These are phyloP conservation scores for Gymnosoma rotundatum DNA, from an alignment of 2,888 invertebrate species.

Conservation along the genomic window DNA sequence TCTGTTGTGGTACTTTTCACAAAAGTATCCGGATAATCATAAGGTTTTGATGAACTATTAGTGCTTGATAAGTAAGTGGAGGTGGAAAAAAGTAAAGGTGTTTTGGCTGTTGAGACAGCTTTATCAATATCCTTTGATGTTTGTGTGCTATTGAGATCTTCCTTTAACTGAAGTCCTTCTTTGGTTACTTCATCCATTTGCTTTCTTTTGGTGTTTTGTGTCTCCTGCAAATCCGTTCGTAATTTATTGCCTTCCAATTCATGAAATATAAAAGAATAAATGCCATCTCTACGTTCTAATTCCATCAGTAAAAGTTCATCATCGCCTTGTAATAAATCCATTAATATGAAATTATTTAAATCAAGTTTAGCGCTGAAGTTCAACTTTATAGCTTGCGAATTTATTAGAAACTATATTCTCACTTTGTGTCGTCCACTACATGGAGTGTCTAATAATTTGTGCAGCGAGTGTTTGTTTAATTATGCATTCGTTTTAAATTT, in stretches of 20 bases:
- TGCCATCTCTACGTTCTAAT: conserved; percentile 72
- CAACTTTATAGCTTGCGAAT: conserved; percentile 39
- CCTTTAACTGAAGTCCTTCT: not conserved
- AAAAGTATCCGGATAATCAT: not conserved
- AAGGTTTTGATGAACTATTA: not conserved
- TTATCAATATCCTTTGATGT: not conserved
- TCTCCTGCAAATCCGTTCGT: not conserved
- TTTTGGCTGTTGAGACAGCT: not conserved
- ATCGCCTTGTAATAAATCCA: conserved; percentile 38
- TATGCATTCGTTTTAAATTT: not conserved
- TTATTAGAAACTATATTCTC: conserved; percentile 17
- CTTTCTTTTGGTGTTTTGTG: not conserved
- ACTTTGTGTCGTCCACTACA: not conserved
- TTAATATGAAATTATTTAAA: not conserved
- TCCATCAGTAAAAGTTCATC: conserved; percentile 72
- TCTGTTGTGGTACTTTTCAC: not conserved
- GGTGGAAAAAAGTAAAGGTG: not conserved
- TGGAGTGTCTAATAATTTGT: not conserved
- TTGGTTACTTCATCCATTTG: not conserved
- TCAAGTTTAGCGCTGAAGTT: not conserved
- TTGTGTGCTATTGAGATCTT: not conserved
- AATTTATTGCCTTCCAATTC: conserved; percentile 66
- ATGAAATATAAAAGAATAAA: conserved; percentile 73
- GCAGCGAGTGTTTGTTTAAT: conserved; percentile 1
- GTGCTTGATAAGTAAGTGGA: not conserved